phyloP scores from a whole-genome alignment of 2,797 vertebrate species.

The Falco columbarius region DNA sequence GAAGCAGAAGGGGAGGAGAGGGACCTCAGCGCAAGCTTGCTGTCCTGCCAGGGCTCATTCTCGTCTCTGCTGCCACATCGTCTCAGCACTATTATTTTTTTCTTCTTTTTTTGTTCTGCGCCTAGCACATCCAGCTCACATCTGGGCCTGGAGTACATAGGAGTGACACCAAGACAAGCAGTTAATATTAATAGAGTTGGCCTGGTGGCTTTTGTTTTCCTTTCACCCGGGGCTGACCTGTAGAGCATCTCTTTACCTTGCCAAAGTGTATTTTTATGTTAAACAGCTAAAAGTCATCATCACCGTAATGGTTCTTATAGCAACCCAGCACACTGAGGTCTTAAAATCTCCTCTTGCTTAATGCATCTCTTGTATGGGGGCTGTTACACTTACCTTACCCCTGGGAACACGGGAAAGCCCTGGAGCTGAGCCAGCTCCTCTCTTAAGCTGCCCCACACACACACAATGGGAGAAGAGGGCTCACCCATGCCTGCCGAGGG shows the following conservation, averaged over 20 bases:
- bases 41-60: neutral
- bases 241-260: neutral
- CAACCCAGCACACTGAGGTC: neutral
- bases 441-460: neutral
- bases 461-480: neutral
- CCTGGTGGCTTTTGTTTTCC: neutral
- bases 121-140: neutral
- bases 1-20: neutral
- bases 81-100: neutral
- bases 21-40: neutral
- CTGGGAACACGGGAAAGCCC: neutral
- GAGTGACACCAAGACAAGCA: neutral
- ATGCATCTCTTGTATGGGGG: neutral
- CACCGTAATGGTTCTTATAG: neutral
- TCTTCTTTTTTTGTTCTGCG: neutral
- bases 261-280: neutral
- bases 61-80: neutral
- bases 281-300: neutral
- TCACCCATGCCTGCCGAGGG: fast-evolving
- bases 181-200: neutral
- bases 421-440: neutral
- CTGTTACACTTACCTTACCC: neutral
- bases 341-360: neutral
- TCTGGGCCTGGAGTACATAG: neutral
- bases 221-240: neutral